A percentile compares a stretch with the other conserved stretches of the same genome.
Conservation (phyloP, 2,888 invertebrate species). For the Antheraea assamensis region DNA sequence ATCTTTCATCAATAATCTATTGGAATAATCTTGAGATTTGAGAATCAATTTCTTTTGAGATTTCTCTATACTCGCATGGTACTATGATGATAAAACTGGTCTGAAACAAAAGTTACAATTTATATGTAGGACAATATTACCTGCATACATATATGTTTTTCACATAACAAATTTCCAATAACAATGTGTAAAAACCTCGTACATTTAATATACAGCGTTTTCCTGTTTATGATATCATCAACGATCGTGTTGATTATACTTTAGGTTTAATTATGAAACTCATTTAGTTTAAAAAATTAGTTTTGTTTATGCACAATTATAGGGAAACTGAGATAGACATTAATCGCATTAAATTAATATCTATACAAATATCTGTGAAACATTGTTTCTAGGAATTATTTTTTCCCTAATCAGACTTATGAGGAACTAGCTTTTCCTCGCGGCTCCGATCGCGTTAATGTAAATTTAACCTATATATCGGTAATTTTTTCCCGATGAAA, state of each 20-base stretch:
- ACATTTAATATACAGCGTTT: constrained; percentile 1
- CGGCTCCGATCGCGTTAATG: too few species aligned
- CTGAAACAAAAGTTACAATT: too few species aligned
- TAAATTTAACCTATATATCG: too few species aligned
- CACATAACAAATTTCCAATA: neutral
- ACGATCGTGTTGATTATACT: neutral
- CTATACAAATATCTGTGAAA: neutral
- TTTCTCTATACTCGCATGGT: too few species aligned
- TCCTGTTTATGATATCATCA: constrained; percentile 18
- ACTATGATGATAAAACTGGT: too few species aligned
- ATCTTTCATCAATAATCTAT: too few species aligned
- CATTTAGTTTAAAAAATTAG: neutral
- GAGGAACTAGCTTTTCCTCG: neutral
- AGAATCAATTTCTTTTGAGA: too few species aligned
- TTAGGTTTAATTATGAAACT: neutral
- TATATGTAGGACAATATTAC: neutral
- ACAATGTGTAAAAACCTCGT: neutral
- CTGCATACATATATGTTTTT: constrained; percentile 2
- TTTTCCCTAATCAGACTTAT: neutral
- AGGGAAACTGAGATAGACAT: too few species aligned
- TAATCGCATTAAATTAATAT: neutral
- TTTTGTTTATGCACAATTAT: too few species aligned
- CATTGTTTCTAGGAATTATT: neutral
- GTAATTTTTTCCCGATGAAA: too few species aligned
- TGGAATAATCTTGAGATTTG: too few species aligned